A percentile compares a stretch with the other conserved stretches of the same genome.
phyloP scores from a whole-genome alignment of 2,888 invertebrate genomes.

The Philhelius pedissequus region DNA sequence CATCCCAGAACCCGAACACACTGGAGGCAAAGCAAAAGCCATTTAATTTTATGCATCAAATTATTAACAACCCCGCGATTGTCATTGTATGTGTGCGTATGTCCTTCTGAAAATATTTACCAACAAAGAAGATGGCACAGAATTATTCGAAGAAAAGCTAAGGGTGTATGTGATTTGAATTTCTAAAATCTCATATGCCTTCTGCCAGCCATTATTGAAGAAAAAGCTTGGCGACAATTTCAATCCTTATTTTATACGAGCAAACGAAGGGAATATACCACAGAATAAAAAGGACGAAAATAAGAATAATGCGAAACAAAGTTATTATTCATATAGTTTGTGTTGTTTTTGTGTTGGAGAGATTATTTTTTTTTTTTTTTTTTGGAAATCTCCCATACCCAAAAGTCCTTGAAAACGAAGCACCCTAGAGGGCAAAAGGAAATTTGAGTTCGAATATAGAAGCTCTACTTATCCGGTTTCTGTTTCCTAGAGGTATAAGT shows the following conservation, averaged over 20 bases:
- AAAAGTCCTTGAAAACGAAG: background rate
- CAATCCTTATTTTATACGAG: background rate
- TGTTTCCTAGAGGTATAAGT: conserved; percentile 7
- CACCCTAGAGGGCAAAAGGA: background rate
- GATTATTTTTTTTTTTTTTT: background rate
- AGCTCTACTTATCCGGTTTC: conserved; percentile 39
- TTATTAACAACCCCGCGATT: conserved; percentile 35
- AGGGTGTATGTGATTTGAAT: conserved; percentile 53
- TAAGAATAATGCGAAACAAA: conserved; percentile 35
- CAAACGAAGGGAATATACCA: background rate
- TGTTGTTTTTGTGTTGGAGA: background rate
- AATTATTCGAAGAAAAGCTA: background rate
- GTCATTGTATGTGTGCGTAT: background rate
- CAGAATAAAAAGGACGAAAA: conserved; percentile 6
- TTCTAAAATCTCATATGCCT: conserved; percentile 58
- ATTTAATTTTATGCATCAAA: conserved; percentile 53
- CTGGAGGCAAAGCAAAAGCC: conserved; percentile 1
- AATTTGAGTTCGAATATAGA: conserved; percentile 30
- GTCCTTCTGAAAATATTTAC: conserved; percentile 20
- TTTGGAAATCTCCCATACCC: background rate
- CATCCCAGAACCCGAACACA: background rate
- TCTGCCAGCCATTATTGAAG: conserved; percentile 3
- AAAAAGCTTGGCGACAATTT: conserved; percentile 41
- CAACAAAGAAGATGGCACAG: background rate
- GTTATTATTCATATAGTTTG: conserved; percentile 58